Conservation (phyloP, 2,113 vertebrate genomes). For the Pandion haliaetus region DNA sequence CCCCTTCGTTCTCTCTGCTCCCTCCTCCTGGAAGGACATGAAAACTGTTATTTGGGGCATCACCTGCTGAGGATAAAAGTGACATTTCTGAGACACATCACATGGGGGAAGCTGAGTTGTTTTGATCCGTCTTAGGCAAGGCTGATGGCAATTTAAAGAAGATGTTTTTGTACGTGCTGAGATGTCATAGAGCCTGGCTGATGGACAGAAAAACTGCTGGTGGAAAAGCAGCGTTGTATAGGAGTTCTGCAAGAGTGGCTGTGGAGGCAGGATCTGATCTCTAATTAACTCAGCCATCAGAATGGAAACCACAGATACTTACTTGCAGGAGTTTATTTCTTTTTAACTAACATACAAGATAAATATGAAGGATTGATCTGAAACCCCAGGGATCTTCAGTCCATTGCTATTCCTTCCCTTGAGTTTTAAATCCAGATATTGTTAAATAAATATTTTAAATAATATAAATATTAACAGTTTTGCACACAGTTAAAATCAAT, state of each 20-base stretch:
- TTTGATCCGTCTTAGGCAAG: background rate
- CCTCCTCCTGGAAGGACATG: background rate
- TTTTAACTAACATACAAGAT: background rate
- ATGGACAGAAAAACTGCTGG: background rate
- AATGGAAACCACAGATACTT: background rate
- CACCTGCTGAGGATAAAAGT: background rate
- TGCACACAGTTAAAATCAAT: background rate
- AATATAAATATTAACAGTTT: background rate
- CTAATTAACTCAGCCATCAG: background rate
- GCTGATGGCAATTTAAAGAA: constrained; percentile 18
- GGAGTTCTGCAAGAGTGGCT: background rate
- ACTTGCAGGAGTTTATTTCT: background rate
- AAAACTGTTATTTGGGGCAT: background rate
- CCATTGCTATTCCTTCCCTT: background rate
- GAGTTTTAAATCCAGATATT: background rate
- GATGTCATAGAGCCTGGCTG: background rate
- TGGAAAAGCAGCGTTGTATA: background rate
- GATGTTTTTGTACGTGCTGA: background rate
- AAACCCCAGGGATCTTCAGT: background rate
- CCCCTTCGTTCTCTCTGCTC: background rate
- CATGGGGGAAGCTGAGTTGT: background rate
- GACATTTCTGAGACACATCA: background rate
- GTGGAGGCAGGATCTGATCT: background rate
- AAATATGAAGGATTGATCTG: background rate
- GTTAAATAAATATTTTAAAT: background rate